phyloP scores from a whole-genome alignment of 2,888 invertebrate species.

The Tupiocoris notatus region DNA sequence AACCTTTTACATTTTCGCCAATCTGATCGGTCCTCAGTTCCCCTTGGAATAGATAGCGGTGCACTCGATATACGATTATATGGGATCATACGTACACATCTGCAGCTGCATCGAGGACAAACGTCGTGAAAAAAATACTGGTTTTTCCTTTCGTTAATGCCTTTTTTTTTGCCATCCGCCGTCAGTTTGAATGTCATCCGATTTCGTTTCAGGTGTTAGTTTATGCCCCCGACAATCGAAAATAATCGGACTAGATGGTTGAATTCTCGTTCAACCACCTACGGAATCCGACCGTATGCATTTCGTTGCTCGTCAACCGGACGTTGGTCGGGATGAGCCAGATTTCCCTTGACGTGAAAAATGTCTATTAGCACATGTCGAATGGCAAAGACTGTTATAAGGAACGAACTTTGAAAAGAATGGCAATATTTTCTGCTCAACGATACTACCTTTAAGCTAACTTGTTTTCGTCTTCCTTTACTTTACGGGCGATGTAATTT shows the following conservation, averaged over 20 bases:
- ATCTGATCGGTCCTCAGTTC: not conserved
- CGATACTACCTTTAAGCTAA: not conserved
- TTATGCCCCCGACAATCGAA: not conserved
- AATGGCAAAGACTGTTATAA: not conserved
- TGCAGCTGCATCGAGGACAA: not conserved
- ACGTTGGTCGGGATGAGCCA: not conserved
- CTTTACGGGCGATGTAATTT: no score
- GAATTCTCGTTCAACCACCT: not conserved
- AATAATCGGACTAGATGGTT: not conserved
- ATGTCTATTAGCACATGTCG: not conserved
- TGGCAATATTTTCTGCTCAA: not conserved
- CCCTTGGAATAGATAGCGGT: not conserved
- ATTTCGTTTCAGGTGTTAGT: not conserved
- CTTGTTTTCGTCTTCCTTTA: no score
- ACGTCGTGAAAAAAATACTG: no score
- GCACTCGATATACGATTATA: not conserved
- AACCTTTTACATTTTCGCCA: not conserved
- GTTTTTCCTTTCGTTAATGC: not conserved
- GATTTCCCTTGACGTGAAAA: not conserved
- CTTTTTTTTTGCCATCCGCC: not conserved
- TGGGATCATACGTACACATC: not conserved
- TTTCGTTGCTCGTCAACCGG: not conserved
- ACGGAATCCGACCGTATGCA: not conserved
- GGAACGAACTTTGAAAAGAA: not conserved
- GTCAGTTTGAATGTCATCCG: not conserved